phyloP scores from a whole-genome alignment of 1,140 invertebrate genomes.

The Orchesella cincta region DNA sequence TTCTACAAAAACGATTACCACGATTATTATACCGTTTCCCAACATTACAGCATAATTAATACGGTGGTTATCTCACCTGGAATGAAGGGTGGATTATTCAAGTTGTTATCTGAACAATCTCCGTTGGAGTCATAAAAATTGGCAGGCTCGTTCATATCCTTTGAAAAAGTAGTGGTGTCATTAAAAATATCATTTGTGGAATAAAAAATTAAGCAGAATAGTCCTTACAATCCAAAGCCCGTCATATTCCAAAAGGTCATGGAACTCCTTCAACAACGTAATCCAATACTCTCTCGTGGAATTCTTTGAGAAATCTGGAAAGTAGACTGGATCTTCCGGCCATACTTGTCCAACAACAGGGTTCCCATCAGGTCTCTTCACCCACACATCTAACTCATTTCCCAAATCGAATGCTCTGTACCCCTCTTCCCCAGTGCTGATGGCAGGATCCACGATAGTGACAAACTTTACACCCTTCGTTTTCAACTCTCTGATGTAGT shows the following conservation, averaged over 20 bases:
- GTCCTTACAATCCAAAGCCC: constrained; percentile 47
- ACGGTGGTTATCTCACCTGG: constrained; percentile 36
- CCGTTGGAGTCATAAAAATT: constrained; percentile 54
- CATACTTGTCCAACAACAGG: constrained; percentile 39
- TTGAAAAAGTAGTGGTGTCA: constrained; percentile 8
- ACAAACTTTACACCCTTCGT: constrained; percentile 48
- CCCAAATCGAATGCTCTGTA: constrained; percentile 55
- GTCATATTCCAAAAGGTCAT: constrained; percentile 45
- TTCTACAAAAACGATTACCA: neutral
- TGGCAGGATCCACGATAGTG: constrained; percentile 53
- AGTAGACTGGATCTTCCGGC: constrained; percentile 34
- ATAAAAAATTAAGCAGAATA: constrained; percentile 4
- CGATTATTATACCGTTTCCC: neutral
- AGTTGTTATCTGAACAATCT: constrained; percentile 47
- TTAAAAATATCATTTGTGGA: neutral
- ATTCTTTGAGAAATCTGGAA: constrained; percentile 30
- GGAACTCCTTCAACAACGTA: constrained; percentile 34
- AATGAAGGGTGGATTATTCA: constrained; percentile 50
- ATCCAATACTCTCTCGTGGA: constrained; percentile 43
- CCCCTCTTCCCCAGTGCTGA: constrained; percentile 49
- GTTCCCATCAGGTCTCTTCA: constrained; percentile 52
- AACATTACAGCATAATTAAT: neutral
- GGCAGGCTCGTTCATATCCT: constrained; percentile 61
- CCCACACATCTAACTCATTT: constrained; percentile 54
- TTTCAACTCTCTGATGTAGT: constrained; percentile 56